phyloP scores from a whole-genome alignment of 2,113 vertebrate species.

The Myanophis thanlyinensis region DNA sequence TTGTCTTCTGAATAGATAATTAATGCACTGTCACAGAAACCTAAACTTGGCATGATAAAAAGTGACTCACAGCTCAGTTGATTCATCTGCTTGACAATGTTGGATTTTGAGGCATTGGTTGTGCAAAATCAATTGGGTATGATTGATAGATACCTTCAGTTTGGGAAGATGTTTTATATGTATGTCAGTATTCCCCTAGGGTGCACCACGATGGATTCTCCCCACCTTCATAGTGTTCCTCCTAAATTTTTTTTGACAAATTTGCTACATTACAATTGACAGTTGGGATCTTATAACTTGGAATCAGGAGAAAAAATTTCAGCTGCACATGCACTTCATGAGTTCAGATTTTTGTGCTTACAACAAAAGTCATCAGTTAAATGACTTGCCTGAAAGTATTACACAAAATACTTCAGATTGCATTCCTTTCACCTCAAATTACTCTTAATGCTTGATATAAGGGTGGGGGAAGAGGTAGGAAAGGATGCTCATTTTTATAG shows the following conservation, averaged over 20 bases:
- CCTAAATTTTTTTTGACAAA: neutral
- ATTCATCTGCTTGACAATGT: neutral
- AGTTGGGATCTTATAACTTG: constrained; percentile 24
- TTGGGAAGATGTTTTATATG: neutral
- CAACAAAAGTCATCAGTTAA: constrained; percentile 50
- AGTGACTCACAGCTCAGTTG: constrained; percentile 20
- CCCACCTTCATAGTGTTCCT: neutral
- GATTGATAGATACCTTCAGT: neutral
- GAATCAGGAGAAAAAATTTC: constrained; percentile 41
- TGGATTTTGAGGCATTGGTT: constrained; percentile 4
- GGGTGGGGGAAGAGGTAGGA: neutral
- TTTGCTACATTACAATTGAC: constrained; percentile 20
- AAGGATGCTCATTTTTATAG: constrained; percentile 36
- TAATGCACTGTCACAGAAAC: constrained; percentile 2
- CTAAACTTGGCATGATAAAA: constrained; percentile 23
- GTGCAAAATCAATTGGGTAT: neutral
- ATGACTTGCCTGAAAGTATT: constrained; percentile 46
- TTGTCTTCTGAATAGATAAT: constrained; percentile 11
- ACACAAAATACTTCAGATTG: constrained; percentile 47
- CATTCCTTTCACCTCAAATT: constrained; percentile 38
- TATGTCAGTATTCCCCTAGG: constrained; percentile 13
- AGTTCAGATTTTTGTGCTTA: constrained; percentile 42
- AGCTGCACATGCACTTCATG: constrained; percentile 11
- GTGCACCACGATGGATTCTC: neutral
- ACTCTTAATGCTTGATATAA: constrained; percentile 27